Conservation (phyloP, 2,113 vertebrate genomes). For the Saccopteryx bilineata region DNA sequence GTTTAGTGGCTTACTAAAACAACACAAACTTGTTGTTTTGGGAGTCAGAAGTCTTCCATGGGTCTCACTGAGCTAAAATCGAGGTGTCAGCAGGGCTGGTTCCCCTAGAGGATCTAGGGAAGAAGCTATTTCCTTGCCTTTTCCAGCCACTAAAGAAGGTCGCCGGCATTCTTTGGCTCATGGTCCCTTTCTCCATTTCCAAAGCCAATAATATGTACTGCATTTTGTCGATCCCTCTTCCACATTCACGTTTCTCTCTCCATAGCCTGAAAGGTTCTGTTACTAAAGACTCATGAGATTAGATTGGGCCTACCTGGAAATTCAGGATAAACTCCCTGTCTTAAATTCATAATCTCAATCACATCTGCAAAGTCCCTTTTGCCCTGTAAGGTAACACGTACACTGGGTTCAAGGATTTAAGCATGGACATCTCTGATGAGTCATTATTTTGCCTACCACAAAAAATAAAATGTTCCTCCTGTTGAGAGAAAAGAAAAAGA, state of each 20-base stretch:
- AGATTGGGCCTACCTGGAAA: neutral
- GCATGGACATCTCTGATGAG: neutral
- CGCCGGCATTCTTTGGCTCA: neutral
- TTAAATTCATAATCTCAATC: neutral
- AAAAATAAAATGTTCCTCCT: neutral
- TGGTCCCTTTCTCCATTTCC: neutral
- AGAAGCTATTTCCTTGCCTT: neutral
- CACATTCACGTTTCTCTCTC: neutral
- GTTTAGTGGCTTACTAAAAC: neutral
- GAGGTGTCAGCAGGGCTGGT: too few species aligned
- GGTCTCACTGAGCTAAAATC: too few species aligned
- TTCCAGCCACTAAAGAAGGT: neutral
- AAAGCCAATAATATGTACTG: neutral
- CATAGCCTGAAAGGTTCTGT: neutral
- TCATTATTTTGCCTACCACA: neutral
- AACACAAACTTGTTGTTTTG: neutral
- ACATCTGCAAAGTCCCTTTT: neutral
- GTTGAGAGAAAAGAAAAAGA: constrained; percentile 17
- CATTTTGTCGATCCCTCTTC: neutral
- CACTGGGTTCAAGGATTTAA: neutral
- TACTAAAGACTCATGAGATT: neutral
- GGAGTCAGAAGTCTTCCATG: neutral
- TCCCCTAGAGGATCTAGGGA: too few species aligned
- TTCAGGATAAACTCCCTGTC: neutral
- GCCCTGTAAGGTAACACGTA: neutral